phyloP scores from a whole-genome alignment of 2,797 vertebrate genomes.

The Artibeus jamaicensis region DNA sequence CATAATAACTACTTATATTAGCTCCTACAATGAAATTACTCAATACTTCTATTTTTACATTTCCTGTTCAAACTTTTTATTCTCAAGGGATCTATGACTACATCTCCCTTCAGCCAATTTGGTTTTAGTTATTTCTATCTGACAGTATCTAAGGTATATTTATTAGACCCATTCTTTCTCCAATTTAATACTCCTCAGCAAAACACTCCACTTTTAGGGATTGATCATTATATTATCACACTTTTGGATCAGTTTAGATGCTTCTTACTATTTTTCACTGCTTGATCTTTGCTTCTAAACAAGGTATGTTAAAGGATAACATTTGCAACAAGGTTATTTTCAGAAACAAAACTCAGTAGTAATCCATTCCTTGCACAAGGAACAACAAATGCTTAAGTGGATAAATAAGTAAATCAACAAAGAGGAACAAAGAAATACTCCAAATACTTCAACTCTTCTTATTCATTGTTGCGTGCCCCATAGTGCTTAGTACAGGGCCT shows the following conservation, averaged over 20 bases:
- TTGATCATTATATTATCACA: slow-evolving; percentile 45
- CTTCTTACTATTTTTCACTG: slow-evolving; percentile 10
- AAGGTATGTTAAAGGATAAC: neutral
- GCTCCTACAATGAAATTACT: neutral
- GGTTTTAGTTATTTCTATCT: slow-evolving; percentile 8
- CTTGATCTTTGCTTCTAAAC: slow-evolving; percentile 27
- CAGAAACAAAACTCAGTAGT: neutral
- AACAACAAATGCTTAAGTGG: neutral
- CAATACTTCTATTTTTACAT: slow-evolving; percentile 54
- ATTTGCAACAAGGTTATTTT: neutral
- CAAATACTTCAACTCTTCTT: neutral
- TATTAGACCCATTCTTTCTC: slow-evolving; percentile 42
- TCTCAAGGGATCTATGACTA: slow-evolving; percentile 12
- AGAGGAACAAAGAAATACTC: neutral
- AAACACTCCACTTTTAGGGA: neutral
- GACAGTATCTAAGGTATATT: slow-evolving; percentile 43
- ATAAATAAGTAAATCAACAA: neutral
- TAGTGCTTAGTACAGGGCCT: neutral
- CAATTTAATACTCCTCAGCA: neutral
- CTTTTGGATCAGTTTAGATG: slow-evolving; percentile 40
- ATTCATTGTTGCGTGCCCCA: neutral
- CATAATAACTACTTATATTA: slow-evolving; percentile 22
- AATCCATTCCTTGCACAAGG: neutral
- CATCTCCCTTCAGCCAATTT: slow-evolving; percentile 57
- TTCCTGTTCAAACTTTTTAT: slow-evolving; percentile 44